Base-by-base conservation (phyloP, 1,140 invertebrate genomes). In the Atta texana region DNA sequence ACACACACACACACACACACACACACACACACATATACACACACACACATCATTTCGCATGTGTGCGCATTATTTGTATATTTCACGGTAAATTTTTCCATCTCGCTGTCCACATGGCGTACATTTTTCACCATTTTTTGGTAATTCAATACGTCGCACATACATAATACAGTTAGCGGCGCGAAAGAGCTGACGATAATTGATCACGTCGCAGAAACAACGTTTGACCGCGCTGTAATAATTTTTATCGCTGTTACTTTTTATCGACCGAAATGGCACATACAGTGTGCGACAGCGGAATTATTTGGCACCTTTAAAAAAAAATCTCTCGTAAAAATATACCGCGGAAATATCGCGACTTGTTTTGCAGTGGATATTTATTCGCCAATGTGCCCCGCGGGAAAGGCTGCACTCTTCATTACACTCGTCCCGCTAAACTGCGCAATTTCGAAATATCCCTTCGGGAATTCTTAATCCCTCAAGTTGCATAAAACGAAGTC, bases 91-190 rank as follows among this genome's bases (percentile, higher is more conserved):
- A 61, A 84, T 84, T 55, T 84, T 84, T 84, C 55, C 80, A 84
- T 84, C 80, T 74, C 80, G 68, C 55, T 44, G 55, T 75, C 69
- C 80, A 75, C 69, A 69, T 44, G 80, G 69, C 80, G 69, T 84
- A 75, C 80, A 84, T 84, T 84, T 84, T 84, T 84, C 80, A 84
- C 53, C 55, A 75, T 84, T 84, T 84, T 84, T 84, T 84, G 80
- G 80, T 84, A 84, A 84, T 84, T 84, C 80, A 84, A 84, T 84
- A 84, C 69, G 69, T 84, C 69, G 80, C 80, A 74, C 80, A 84
- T 84, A 61, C 69, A 84, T 84, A 84, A 84, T 84, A 84, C 80
- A 84, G 80, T 84, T 84, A 84, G 80, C 39, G 69, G 80, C 55
- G 69, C 69, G 69, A 84, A 84, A 84, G 55, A 84, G 69, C 69